A percentile compares a stretch with the other conserved stretches of the same genome.
phyloP scores from a whole-genome alignment of 2,113 vertebrate genomes.

The Drymodes brunneopygia region DNA sequence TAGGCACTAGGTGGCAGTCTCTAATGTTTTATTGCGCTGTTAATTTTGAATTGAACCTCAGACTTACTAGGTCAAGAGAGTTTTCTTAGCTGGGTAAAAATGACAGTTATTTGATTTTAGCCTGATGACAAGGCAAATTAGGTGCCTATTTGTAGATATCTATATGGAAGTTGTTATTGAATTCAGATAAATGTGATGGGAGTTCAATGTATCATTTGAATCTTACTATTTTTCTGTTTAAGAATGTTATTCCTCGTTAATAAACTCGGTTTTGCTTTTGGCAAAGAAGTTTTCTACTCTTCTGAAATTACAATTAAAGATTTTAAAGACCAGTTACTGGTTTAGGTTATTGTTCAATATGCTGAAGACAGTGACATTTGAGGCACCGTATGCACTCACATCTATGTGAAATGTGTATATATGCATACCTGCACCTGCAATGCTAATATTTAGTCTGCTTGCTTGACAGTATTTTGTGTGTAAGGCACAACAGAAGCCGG shows the following conservation, averaged over 20 bases:
- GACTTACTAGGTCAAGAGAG: background rate
- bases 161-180: background rate
- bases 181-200: background rate
- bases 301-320: background rate
- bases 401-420: rapidly evolving
- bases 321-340: background rate
- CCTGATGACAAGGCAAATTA: background rate
- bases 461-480: background rate
- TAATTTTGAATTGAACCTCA: background rate
- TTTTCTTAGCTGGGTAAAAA: background rate
- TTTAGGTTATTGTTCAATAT: background rate
- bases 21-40: background rate
- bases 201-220: background rate
- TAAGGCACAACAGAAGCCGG: background rate
- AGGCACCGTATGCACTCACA: background rate
- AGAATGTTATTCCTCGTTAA: background rate
- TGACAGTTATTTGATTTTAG: background rate
- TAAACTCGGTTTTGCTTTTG: background rate
- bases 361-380: background rate
- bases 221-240: background rate
- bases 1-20: constrained; percentile 55
- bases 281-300: background rate
- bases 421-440: background rate
- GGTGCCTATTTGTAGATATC: background rate
- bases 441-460: background rate